Evolutionary conservation across 1,140 invertebrate species (phyloP).

Genomic region (Akabosia matsudoensis): DNA sequence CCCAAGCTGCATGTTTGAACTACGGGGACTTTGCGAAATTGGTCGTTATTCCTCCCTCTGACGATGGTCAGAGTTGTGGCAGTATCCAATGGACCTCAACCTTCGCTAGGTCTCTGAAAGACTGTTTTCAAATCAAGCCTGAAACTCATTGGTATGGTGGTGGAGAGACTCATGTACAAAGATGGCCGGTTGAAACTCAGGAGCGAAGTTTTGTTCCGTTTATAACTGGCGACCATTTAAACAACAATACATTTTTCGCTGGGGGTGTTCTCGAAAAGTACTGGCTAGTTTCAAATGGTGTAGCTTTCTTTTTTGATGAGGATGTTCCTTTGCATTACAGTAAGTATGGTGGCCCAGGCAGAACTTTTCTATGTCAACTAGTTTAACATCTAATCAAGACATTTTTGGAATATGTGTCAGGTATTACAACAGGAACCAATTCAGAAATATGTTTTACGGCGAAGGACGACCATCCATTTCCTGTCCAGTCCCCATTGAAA

Average conservation of each 20-base stretch:
- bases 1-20: slow-evolving; percentile 9
- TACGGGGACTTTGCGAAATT: slow-evolving; percentile 38
- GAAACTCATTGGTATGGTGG: slow-evolving; percentile 50
- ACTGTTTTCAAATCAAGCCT: slow-evolving; percentile 30
- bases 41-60: neutral
- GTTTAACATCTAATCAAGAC: neutral
- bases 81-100: slow-evolving; percentile 27
- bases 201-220: slow-evolving; percentile 44
- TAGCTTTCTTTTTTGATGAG: slow-evolving; percentile 62
- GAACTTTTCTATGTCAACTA: neutral
- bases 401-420: neutral
- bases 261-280: slow-evolving; percentile 67
- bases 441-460: slow-evolving; percentile 32
- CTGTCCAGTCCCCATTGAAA: slow-evolving; percentile 38
- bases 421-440: slow-evolving; percentile 22
- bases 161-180: slow-evolving; percentile 50
- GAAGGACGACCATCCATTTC: slow-evolving; percentile 42
- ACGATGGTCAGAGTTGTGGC: slow-evolving; percentile 23
- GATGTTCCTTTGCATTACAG: slow-evolving; percentile 67
- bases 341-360: slow-evolving; percentile 58
- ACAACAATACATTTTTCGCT: slow-evolving; percentile 38
- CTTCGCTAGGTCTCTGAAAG: slow-evolving; percentile 25
- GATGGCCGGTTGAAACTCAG: slow-evolving; percentile 53
- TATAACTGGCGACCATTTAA: slow-evolving; percentile 50
- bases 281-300: slow-evolving; percentile 69